These are phyloP conservation scores for Pararge aegeria DNA, from an alignment of 1,140 invertebrate species.

Conservation along the genomic window DNA sequence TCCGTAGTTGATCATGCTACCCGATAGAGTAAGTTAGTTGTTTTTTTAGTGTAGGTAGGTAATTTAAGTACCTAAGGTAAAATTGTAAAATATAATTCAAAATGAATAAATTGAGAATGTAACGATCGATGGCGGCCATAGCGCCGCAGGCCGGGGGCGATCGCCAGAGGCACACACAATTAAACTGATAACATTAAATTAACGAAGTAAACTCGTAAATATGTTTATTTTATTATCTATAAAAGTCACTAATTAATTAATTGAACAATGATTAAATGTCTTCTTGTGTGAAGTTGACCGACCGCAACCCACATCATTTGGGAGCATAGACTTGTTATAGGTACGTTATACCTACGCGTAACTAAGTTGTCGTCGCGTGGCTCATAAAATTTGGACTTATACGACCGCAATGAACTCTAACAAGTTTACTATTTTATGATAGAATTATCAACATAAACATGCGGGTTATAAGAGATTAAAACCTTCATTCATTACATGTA, in stretches of 20 bases:
- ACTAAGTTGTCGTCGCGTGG: conserved; percentile 52
- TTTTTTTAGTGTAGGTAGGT: too few species aligned
- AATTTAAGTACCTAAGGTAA: too few species aligned
- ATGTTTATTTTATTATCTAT: conserved; percentile 73
- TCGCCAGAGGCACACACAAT: conserved; percentile 39
- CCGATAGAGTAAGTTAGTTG: too few species aligned
- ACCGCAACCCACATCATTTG: conserved; percentile 41
- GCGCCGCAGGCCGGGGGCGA: conserved; percentile 17
- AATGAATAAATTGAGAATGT: not conserved
- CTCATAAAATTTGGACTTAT: conserved; percentile 51
- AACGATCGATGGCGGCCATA: conserved; percentile 6
- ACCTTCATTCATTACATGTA: not conserved
- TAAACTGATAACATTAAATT: conserved; percentile 73
- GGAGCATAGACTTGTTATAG: conserved; percentile 13
- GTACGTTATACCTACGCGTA: conserved; percentile 31
- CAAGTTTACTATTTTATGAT: conserved; percentile 31
- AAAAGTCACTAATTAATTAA: conserved; percentile 77
- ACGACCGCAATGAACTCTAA: conserved; percentile 40
- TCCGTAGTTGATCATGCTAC: too few species aligned
- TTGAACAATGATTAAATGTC: conserved; percentile 73
- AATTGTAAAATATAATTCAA: not conserved
- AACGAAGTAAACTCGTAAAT: conserved; percentile 69
- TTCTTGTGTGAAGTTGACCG: conserved; percentile 47
- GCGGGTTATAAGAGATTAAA: conserved; percentile 22
- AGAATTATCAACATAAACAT: conserved; percentile 37